phyloP scores from a whole-genome alignment of 2,888 invertebrate species.

The Lithodes maja region DNA sequence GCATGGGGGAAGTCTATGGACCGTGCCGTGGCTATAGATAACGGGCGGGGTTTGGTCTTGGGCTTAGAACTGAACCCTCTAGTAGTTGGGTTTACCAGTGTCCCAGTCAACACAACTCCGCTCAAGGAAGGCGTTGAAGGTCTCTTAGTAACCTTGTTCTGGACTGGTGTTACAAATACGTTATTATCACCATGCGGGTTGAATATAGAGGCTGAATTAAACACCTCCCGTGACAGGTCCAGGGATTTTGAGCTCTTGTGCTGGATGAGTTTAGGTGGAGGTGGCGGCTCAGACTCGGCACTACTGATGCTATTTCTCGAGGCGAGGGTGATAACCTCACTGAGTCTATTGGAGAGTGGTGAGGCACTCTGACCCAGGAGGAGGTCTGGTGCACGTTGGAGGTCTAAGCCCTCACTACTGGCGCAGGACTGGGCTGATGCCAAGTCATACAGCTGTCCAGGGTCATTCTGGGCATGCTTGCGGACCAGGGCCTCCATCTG shows the following conservation, averaged over 20 bases:
- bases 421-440: background rate
- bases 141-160: background rate
- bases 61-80: background rate
- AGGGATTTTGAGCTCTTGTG: background rate
- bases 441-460: background rate
- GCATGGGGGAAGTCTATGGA: background rate
- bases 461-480: background rate
- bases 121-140: background rate
- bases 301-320: background rate
- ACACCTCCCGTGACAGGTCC: background rate
- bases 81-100: background rate
- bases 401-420: background rate
- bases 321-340: background rate
- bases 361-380: background rate
- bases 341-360: background rate
- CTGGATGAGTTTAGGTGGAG: background rate
- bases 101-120: background rate
- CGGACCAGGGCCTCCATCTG: background rate
- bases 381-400: slow-evolving; percentile 3
- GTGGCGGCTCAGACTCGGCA: background rate
- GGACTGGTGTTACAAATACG: background rate
- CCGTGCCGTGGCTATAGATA: background rate
- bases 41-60: background rate
- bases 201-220: background rate
- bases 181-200: background rate